These are phyloP conservation scores for Sturnus vulgaris DNA, from an alignment of 2,113 vertebrate species.

Conservation along the genomic window DNA sequence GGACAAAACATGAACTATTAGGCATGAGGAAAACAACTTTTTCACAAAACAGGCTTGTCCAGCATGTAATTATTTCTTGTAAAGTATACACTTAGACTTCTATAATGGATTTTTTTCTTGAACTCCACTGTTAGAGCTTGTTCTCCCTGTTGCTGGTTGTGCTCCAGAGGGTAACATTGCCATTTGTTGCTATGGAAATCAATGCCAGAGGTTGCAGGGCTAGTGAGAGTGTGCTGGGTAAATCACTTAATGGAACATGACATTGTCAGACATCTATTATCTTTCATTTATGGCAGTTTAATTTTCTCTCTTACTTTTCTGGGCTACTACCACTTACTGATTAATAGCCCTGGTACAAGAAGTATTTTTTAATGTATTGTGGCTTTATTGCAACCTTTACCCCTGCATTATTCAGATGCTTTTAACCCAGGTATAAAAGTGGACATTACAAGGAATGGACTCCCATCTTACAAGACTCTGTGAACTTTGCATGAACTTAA, in stretches of 20 bases:
- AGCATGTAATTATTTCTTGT: neutral
- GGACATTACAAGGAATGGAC: neutral
- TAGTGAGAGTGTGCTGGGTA: neutral
- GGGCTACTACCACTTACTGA: neutral
- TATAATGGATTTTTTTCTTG: neutral
- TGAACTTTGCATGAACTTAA: neutral
- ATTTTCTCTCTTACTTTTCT: slow-evolving; percentile 31
- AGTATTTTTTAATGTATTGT: neutral
- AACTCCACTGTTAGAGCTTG: neutral
- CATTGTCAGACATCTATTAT: slow-evolving; percentile 32
- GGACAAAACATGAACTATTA: neutral
- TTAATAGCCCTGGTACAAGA: neutral
- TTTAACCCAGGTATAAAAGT: neutral
- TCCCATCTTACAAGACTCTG: neutral
- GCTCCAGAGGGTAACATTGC: neutral
- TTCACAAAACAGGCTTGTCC: neutral
- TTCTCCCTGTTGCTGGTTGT: neutral
- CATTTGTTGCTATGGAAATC: slow-evolving; percentile 60
- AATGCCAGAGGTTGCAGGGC: neutral
- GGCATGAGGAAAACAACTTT: neutral
- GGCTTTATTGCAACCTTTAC: neutral
- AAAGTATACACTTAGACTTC: neutral
- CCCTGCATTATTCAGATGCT: neutral
- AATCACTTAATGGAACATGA: slow-evolving; percentile 38
- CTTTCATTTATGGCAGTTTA: slow-evolving; percentile 29